A percentile compares a stretch with the other conserved stretches of the same genome.
Evolutionary conservation across 1,140 invertebrate species (phyloP).

Genomic region (Aphidius gifuensis): DNA sequence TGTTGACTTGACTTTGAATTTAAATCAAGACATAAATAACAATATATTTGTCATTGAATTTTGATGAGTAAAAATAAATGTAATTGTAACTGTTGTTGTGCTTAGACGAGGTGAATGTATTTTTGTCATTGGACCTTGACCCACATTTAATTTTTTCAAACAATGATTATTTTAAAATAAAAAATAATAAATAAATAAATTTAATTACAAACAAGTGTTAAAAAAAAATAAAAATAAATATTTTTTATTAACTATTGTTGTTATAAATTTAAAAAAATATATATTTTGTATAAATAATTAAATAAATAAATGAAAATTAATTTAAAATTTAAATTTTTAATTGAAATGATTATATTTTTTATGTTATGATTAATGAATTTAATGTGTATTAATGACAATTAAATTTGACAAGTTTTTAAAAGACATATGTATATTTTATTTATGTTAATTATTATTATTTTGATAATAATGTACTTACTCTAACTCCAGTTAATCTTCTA

Average conservation of each 20-base stretch:
- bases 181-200: background rate
- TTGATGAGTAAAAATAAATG: background rate
- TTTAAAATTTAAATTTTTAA: background rate
- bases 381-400: background rate
- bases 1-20: background rate
- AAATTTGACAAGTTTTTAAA: background rate
- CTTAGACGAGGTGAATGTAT: constrained; percentile 19
- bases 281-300: background rate
- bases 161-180: background rate
- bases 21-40: background rate
- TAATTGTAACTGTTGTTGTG: background rate
- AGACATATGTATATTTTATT: background rate
- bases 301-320: background rate
- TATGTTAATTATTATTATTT: background rate
- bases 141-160: background rate
- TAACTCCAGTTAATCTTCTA: constrained; percentile 20
- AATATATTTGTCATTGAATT: background rate
- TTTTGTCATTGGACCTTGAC: constrained; percentile 22
- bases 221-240: background rate
- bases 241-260: background rate
- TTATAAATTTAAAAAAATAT: background rate
- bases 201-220: background rate
- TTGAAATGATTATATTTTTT: background rate
- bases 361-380: background rate
- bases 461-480: constrained; percentile 20